phyloP scores from a whole-genome alignment of 2,888 invertebrate genomes.

The Acanthosepion pharaonis region DNA sequence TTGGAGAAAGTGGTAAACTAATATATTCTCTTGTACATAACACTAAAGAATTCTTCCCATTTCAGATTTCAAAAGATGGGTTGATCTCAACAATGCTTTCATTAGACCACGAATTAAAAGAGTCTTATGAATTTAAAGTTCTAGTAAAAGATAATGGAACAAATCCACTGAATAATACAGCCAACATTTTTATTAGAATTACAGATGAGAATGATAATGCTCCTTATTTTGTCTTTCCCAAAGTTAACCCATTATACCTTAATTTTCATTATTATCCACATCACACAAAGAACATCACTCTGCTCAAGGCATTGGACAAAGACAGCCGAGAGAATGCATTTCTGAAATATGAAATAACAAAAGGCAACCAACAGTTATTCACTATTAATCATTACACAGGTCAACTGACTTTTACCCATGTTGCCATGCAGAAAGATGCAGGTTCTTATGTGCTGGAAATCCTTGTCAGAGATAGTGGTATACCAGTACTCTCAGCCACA shows the following conservation, averaged over 20 bases:
- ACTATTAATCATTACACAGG: slow-evolving; percentile 74
- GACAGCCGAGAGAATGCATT: too few species aligned
- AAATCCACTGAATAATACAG: slow-evolving; percentile 51
- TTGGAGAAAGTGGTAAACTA: slow-evolving; percentile 53
- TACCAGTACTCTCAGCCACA: not conserved
- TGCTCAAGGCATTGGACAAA: too few species aligned
- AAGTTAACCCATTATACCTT: slow-evolving; percentile 57
- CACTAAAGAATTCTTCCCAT: slow-evolving; percentile 52
- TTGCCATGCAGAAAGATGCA: not conserved
- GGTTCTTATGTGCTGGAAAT: not conserved
- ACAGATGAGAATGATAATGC: slow-evolving; percentile 62
- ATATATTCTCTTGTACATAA: slow-evolving; percentile 53
- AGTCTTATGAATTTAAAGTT: slow-evolving; percentile 50
- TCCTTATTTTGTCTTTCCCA: slow-evolving; percentile 60
- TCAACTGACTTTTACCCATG: slow-evolving; percentile 61
- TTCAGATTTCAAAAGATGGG: slow-evolving; percentile 55
- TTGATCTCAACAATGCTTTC: slow-evolving; percentile 55
- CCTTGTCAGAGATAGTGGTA: not conserved
- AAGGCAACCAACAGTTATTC: slow-evolving; percentile 75
- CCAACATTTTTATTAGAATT: slow-evolving; percentile 58
- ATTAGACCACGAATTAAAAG: slow-evolving; percentile 60
- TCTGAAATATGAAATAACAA: not conserved
- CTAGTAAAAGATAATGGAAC: slow-evolving; percentile 50
- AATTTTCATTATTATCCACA: slow-evolving; percentile 53
- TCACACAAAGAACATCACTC: too few species aligned